A percentile compares a stretch with the other conserved stretches of the same genome.
Evolutionary conservation across 1,140 invertebrate genomes (phyloP).

Genomic region (Solenopsis invicta): DNA sequence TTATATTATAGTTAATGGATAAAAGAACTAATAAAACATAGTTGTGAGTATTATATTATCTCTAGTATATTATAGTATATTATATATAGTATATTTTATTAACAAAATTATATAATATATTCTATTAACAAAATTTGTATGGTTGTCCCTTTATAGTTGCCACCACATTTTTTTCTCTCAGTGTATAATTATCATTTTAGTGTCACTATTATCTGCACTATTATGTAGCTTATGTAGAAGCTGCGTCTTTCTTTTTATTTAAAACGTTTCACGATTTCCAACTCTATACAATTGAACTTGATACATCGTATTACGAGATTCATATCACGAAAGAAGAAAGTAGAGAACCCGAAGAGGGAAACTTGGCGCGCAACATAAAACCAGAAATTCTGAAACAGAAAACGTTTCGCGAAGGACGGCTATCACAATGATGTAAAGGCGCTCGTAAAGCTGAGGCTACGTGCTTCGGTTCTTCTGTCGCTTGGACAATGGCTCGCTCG

Average conservation of each 20-base stretch:
- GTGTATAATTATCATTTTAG: not conserved
- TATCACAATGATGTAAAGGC: conserved; percentile 55
- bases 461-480: conserved; percentile 31
- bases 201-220: not conserved
- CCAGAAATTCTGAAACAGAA: conserved; percentile 69
- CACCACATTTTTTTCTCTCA: no score
- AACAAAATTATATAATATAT: no score
- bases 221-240: not conserved
- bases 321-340: conserved; percentile 1
- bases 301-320: not conserved
- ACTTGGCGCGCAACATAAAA: conserved; percentile 20
- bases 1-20: no score
- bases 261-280: conserved; percentile 15
- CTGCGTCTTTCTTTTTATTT: not conserved
- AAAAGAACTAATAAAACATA: no score
- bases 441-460: conserved; percentile 5
- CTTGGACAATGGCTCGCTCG: conserved; percentile 60
- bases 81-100: no score
- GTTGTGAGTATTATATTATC: no score
- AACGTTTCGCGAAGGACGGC: conserved; percentile 54
- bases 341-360: not conserved
- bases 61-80: no score
- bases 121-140: no score
- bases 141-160: no score
- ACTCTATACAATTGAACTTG: not conserved